Evolutionary conservation across 2,113 vertebrate species (phyloP).

Genomic region (Pygoscelis antarcticus): DNA sequence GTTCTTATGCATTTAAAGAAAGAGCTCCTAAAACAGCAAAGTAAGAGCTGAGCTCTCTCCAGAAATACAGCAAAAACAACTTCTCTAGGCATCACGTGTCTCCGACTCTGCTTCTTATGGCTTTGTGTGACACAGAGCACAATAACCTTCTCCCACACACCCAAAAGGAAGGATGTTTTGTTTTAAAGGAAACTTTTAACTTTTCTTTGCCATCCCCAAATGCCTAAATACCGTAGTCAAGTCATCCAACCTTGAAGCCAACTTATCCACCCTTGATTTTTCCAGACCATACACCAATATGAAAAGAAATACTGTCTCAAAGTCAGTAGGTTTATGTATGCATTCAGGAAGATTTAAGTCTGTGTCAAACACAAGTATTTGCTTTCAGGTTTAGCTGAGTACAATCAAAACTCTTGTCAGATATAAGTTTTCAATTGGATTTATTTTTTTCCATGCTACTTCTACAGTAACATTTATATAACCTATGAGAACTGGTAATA

Average conservation of each 20-base stretch:
- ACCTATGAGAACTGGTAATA: not conserved
- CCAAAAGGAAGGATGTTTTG: not conserved
- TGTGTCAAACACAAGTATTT: not conserved
- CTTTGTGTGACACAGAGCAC: not conserved
- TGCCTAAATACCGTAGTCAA: not conserved
- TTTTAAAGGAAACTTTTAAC: not conserved
- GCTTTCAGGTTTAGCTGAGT: constrained; percentile 9
- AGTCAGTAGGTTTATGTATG: constrained; percentile 2
- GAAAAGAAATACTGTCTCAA: not conserved
- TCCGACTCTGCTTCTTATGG: not conserved
- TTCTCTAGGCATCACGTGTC: not conserved
- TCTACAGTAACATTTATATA: not conserved
- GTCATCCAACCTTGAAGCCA: not conserved
- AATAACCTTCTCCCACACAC: not conserved
- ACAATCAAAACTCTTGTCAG: constrained; percentile 29
- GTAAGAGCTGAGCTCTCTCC: not conserved
- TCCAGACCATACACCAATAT: not conserved
- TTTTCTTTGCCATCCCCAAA: not conserved
- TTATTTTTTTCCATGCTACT: not conserved
- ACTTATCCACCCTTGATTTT: not conserved
- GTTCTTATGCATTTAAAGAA: not conserved
- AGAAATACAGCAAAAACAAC: not conserved
- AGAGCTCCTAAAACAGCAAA: not conserved
- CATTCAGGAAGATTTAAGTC: constrained; percentile 23
- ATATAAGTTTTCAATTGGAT: constrained; percentile 33